These are phyloP conservation scores for Ceraclea dissimilis DNA, from an alignment of 2,888 invertebrate genomes.

Conservation along the genomic window DNA sequence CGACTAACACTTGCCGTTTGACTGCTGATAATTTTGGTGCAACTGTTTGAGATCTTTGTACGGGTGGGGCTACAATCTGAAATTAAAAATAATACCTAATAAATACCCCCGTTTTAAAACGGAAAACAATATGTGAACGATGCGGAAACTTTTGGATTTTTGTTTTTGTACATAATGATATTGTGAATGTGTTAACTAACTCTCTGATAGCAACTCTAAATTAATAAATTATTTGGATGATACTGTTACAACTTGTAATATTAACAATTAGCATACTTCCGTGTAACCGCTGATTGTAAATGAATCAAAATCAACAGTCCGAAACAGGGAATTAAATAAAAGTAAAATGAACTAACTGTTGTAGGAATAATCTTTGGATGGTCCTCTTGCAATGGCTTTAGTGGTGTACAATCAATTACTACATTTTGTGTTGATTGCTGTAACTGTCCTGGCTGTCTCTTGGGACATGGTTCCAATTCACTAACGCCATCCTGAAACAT, in stretches of 20 bases:
- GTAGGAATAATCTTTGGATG: conserved; percentile 19
- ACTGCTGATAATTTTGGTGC: conserved; percentile 17
- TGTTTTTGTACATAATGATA: too few relatives aligned
- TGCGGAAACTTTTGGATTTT: too few relatives aligned
- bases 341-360: conserved; percentile 5
- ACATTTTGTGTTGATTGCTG: background rate
- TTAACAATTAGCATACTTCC: too few relatives aligned
- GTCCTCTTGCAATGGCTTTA: conserved; percentile 20
- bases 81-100: conserved; percentile 6
- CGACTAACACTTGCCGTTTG: conserved; percentile 17
- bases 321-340: too few relatives aligned
- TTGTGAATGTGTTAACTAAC: too few relatives aligned
- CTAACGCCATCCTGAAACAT: background rate
- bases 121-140: background rate
- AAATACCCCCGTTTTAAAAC: background rate
- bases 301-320: too few relatives aligned
- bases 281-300: too few relatives aligned
- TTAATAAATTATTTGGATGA: too few relatives aligned
- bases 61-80: conserved; percentile 8
- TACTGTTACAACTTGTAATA: too few relatives aligned
- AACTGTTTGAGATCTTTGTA: conserved; percentile 8
- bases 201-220: too few relatives aligned
- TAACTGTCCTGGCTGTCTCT: conserved; percentile 6
- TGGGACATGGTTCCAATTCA: conserved; percentile 12
- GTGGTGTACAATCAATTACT: conserved; percentile 19